A percentile compares a stretch with the other conserved stretches of the same genome.
Evolutionary conservation across 1,140 invertebrate genomes (phyloP).

Genomic region (Linepithema humile): DNA sequence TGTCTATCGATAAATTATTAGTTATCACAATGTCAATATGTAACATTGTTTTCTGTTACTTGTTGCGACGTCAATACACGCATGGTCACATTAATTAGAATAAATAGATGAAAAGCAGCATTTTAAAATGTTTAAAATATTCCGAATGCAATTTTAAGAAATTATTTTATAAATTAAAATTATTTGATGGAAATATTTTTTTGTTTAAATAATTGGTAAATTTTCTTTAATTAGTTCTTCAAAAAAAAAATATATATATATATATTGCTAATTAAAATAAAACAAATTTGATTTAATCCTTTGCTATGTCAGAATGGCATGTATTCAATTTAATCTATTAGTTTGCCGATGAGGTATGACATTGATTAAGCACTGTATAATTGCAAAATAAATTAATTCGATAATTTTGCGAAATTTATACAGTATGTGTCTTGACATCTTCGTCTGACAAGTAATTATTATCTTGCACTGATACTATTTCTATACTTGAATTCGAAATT

Average conservation of each 20-base stretch:
- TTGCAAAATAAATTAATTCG: neutral
- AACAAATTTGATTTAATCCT: neutral
- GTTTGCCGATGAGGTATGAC: neutral
- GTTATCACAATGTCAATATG: neutral
- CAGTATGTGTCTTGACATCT: neutral
- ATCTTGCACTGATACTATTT: neutral
- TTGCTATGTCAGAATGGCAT: neutral
- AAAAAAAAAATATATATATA: neutral
- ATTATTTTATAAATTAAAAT: neutral
- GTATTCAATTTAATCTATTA: neutral
- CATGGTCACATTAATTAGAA: neutral
- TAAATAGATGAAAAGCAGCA: neutral
- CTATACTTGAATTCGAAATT: neutral
- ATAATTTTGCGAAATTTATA: neutral
- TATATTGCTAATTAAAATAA: neutral
- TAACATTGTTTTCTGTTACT: neutral
- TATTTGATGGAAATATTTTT: neutral
- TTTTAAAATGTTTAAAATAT: neutral
- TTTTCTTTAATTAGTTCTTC: no score
- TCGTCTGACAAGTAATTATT: neutral
- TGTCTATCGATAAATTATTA: slow-evolving; percentile 28
- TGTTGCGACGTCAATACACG: neutral
- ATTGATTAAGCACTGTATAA: neutral
- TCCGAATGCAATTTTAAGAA: neutral
- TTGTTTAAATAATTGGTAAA: no score